Evolutionary conservation across 2,113 vertebrate species (phyloP), one percentile per base, ranked within the genome.

Genomic region (Ailuropoda melanoleuca): DNA sequence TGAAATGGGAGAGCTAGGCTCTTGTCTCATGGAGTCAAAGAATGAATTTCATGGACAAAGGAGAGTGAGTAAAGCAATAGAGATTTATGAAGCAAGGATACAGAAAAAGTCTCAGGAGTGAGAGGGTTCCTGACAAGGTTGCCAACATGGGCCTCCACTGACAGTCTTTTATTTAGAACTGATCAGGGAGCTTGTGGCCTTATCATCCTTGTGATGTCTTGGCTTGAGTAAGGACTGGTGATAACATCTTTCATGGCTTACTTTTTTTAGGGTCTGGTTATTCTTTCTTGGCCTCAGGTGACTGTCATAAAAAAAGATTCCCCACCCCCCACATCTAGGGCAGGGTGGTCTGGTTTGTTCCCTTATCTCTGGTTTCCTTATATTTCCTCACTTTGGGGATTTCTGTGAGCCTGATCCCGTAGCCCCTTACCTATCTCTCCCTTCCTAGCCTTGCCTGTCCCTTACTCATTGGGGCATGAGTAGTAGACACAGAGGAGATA

Each of bases 401-500:
- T 66, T 66, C 62, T 66, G 14, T 66, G 13, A 66, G 62, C 62
- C 62, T 66, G 14, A 66, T 34, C 62, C 31, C 0, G 3, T 66
- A 66, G 62, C 62, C 3, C 31, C 31, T 34, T 66, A 34, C 31
- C 31, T 34, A 34, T 34, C 62, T 8, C 14, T 66, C 31, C 31
- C 62, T 34, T 6, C 62, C 62, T 66, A 66, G 14, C 62, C 62
- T 31, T 34, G 31, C 31, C 15, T 66, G 31, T 34, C 14, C 31
- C 62, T 34, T 66, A 34, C 31, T 34, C 62, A 17, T 34, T 37
- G 37, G 34, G 37, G 56, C 8, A 18, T 13, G 10, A 4, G 24
- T n/a, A 4, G 6, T 19, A 39, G 19, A 6, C 2, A 9, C 2
- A 7, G 11, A 6, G 12, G 29, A 92, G 3, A 14, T 6, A 43